Base-by-base conservation (phyloP, 2,888 invertebrate genomes). In the Troglohyphantes excavatus region DNA sequence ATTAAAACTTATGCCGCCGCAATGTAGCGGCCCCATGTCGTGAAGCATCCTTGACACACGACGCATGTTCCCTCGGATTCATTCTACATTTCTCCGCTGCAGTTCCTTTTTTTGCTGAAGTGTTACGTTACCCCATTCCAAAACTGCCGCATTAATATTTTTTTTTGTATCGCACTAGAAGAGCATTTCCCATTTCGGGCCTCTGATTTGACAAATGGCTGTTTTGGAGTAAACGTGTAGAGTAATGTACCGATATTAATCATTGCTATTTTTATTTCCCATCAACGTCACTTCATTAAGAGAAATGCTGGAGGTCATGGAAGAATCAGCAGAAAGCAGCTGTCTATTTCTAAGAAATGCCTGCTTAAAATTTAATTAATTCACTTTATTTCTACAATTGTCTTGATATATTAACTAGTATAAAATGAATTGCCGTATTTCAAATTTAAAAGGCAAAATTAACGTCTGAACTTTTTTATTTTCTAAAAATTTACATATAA, bases 41-140 rank as follows among this genome's bases (percentile, higher is more conserved):
- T 53, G 13, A 53, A 53, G 53, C 53, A 53, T 53, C 53, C 53
- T 53, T 53, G 53, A 53, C 53, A 53, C 9, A n/a, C 53, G n/a
- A 53, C 53, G 53, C 53, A 53, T 53, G 53, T 53, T 17, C 13
- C 17, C 17, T 13, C 3, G 53, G 17, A 1, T 17, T 53, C n/a
- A 53, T 53, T 13, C 53, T 13, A n/a, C 13, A 53, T 53, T 53
- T 53, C 53, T 13, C 53, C 17, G 17, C 53, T n/a, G 53, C 53
- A 5, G 5, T 17, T n/a, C n/a, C 9, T 33, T 9, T 33, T 33
- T 33, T 33, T 17, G 17, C 53, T 53, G 17, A n/a, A n/a, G 53
- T 53, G 2, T 53, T 17, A 53, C 39, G n/a, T 17, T 46, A 46
- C 53, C n/a, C 53, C 53, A n/a, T 17, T 53, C 17, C 53, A 17